These are phyloP conservation scores for Brachystomella parvula DNA, from an alignment of 1,140 invertebrate genomes.

Conservation along the genomic window DNA sequence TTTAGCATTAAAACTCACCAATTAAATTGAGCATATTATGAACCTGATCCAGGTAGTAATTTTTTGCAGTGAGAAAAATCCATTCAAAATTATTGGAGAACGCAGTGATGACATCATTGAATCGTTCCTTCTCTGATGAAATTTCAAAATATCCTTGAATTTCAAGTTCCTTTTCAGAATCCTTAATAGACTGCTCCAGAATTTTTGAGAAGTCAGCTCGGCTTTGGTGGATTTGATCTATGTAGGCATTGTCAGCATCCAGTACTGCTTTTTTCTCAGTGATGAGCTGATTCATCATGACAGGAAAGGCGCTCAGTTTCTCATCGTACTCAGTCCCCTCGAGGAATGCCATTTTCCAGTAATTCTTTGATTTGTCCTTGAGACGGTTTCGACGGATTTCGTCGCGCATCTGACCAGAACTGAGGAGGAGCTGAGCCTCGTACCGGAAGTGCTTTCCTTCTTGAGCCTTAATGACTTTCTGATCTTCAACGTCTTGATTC, in stretches of 20 bases:
- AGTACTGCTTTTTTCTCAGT: conserved; percentile 7
- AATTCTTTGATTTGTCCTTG: neutral
- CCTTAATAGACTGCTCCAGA: neutral
- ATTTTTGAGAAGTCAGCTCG: neutral
- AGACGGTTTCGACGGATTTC: conserved; percentile 13
- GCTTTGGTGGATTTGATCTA: neutral
- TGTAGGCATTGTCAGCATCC: neutral
- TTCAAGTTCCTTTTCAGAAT: conserved; percentile 12
- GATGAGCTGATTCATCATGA: neutral
- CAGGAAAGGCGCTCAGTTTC: neutral
- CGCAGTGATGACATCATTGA: conserved; percentile 9
- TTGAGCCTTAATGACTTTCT: conserved; percentile 12
- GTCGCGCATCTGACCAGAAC: conserved; percentile 13
- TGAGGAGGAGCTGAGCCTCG: conserved; percentile 2
- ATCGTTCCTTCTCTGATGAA: neutral
- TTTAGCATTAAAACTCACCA: too few relatives aligned
- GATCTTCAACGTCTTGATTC: conserved; percentile 16
- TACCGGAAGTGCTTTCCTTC: conserved; percentile 24
- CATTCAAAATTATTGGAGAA: conserved; percentile 51
- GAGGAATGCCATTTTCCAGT: conserved; percentile 4
- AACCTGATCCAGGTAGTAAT: conserved; percentile 89
- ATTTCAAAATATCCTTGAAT: conserved; percentile 3
- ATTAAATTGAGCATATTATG: conserved; percentile 79
- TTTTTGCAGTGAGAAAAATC: conserved; percentile 55
- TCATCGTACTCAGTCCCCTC: conserved; percentile 10